A percentile compares a stretch with the other conserved stretches of the same genome.
These are phyloP conservation scores for Drosophila cognata DNA, from an alignment of 2,888 invertebrate species.

Conservation along the genomic window DNA sequence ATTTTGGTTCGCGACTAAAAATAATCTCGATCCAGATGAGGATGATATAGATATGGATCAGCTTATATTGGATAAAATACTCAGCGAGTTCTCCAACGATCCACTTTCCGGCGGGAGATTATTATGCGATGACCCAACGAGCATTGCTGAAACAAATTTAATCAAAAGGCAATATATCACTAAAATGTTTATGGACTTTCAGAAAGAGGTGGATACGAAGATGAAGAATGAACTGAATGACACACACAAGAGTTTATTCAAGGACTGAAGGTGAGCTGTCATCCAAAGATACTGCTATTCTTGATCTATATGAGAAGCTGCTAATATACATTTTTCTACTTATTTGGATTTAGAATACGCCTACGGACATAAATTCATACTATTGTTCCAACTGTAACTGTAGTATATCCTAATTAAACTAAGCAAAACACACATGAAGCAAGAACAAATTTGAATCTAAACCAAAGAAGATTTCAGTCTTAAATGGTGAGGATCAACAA, in stretches of 20 bases:
- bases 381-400: too few species aligned
- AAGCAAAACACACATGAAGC: constrained; percentile 11
- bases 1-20: neutral
- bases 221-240: too few species aligned
- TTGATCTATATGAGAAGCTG: neutral
- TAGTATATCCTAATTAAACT: neutral
- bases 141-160: neutral
- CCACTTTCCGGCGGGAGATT: neutral
- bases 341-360: too few species aligned
- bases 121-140: rapidly evolving
- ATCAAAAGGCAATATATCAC: neutral
- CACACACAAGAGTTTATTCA: too few species aligned
- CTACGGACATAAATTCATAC: too few species aligned
- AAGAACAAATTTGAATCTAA: constrained; percentile 5
- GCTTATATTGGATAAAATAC: neutral
- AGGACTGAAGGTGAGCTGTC: neutral
- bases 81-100: neutral
- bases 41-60: neutral
- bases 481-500: neutral
- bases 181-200: neutral
- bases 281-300: neutral
- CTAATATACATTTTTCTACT: neutral
- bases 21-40: too few species aligned
- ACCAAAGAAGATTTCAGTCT: neutral
- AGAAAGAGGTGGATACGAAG: too few species aligned